A percentile compares a stretch with the other conserved stretches of the same genome.
phyloP scores from a whole-genome alignment of 92 coral and sea anemone genomes.

The Porites rus region DNA sequence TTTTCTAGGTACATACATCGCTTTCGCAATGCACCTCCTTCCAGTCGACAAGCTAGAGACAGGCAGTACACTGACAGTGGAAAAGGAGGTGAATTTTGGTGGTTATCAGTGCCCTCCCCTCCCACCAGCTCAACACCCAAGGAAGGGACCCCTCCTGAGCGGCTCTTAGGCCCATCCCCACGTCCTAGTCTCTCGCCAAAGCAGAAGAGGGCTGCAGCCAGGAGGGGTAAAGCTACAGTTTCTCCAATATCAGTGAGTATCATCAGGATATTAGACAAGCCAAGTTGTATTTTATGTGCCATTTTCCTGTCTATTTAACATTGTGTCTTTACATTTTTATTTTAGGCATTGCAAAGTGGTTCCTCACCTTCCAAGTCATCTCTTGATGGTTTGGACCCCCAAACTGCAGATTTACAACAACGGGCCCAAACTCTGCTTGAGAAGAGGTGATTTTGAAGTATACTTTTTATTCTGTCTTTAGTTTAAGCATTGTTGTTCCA shows the following conservation, averaged over 20 bases:
- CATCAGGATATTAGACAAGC: background rate
- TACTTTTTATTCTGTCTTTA: too few relatives aligned
- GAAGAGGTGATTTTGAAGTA: conserved; percentile 66
- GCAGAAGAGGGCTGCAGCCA: conserved; percentile 29
- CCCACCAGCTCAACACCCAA: conserved; percentile 88
- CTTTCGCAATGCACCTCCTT: conserved; percentile 92
- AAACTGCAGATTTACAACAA: conserved; percentile 75
- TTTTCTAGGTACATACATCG: conserved; percentile 85
- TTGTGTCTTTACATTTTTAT: background rate
- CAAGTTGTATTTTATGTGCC: too few relatives aligned
- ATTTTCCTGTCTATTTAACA: background rate
- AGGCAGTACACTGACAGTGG: conserved; percentile 61
- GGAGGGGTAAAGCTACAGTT: conserved; percentile 19
- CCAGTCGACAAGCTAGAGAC: conserved; percentile 84
- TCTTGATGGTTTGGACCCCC: conserved; percentile 67
- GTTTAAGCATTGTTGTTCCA: background rate
- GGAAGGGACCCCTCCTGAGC: conserved; percentile 76
- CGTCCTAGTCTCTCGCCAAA: conserved; percentile 56
- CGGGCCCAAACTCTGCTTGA: conserved; percentile 87
- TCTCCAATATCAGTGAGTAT: conserved; percentile 31
- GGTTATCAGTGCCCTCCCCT: conserved; percentile 88
- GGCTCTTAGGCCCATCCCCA: conserved; percentile 50
- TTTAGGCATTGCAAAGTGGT: conserved; percentile 25
- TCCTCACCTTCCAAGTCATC: conserved; percentile 65
- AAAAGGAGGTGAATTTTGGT: conserved; percentile 78